Evolutionary conservation across 2,888 invertebrate species (phyloP).

Genomic region (Synanthedon formicaeformis): DNA sequence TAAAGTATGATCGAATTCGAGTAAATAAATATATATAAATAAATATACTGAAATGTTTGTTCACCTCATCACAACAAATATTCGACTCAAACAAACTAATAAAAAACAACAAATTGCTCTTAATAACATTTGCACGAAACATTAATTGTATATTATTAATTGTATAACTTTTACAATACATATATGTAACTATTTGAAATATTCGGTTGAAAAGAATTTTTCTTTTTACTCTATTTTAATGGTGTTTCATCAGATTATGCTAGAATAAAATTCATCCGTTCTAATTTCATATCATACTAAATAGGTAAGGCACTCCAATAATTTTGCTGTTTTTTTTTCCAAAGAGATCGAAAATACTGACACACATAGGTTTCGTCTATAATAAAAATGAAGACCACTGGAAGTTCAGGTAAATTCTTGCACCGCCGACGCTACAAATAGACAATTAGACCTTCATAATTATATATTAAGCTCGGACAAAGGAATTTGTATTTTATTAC

Average conservation of each 20-base stretch:
- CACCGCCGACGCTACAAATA: not conserved
- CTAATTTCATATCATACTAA: conserved; percentile 68
- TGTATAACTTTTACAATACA: conserved; percentile 41
- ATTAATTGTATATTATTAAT: conserved; percentile 28
- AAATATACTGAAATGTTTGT: too few relatives aligned
- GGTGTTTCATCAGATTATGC: conserved; percentile 69
- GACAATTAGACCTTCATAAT: conserved; percentile 6
- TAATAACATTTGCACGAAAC: conserved; percentile 16
- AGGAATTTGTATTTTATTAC: not conserved
- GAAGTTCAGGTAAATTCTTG: conserved; percentile 42
- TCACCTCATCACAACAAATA: too few relatives aligned
- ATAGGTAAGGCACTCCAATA: conserved; percentile 72
- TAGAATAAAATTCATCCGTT: conserved; percentile 66
- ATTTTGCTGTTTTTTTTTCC: conserved; percentile 59
- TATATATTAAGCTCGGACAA: conserved; percentile 8
- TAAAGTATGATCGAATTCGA: too few relatives aligned
- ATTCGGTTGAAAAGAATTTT: conserved; percentile 50
- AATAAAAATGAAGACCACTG: conserved; percentile 56
- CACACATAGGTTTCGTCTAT: conserved; percentile 35
- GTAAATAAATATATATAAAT: too few relatives aligned
- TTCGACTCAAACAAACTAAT: conserved; percentile 1
- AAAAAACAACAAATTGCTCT: conserved; percentile 10
- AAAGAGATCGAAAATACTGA: conserved; percentile 54
- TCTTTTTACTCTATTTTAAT: conserved; percentile 60
- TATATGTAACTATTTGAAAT: conserved; percentile 46